Conservation (phyloP, 2,888 invertebrate species). For the Notocelia uddmanniana region DNA sequence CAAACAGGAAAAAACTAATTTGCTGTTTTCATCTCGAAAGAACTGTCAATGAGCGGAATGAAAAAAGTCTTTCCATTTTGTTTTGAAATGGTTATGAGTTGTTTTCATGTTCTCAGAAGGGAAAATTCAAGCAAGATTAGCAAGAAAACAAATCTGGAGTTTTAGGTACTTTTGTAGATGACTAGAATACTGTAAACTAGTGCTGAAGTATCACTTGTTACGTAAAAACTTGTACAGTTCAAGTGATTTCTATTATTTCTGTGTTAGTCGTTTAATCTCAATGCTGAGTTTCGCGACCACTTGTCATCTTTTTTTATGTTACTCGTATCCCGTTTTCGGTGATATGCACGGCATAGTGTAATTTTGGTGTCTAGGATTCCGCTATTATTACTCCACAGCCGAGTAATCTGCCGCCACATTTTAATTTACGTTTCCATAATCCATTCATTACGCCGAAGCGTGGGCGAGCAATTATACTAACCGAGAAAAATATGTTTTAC, state of each 20-base stretch:
- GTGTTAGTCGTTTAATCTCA: too few species aligned
- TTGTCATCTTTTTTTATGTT: too few species aligned
- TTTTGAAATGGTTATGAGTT: conserved; percentile 6
- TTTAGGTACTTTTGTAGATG: background rate
- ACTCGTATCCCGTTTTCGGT: too few species aligned
- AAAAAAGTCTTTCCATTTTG: background rate
- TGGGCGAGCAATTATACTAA: conserved; percentile 19
- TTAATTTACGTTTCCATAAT: conserved; percentile 31
- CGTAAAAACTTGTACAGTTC: too few species aligned
- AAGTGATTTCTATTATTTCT: too few species aligned
- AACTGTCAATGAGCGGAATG: background rate
- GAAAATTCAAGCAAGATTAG: background rate
- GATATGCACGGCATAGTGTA: too few species aligned
- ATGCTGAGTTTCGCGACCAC: too few species aligned
- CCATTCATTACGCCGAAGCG: conserved; percentile 18
- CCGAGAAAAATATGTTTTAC: conserved; percentile 26
- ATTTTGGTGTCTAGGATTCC: background rate
- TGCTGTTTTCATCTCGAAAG: conserved; percentile 8
- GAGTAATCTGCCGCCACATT: background rate
- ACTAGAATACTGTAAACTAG: too few species aligned
- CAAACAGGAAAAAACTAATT: background rate
- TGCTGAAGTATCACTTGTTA: too few species aligned
- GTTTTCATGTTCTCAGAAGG: background rate
- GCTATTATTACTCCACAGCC: background rate
- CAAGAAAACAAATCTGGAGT: background rate